Percentiles rank a stretch among this genome's conserved stretches.
These are phyloP conservation scores for Theonella swinhoei DNA, from an alignment of 37 sponge, comb jelly and placozoan species.

Conservation along the genomic window DNA sequence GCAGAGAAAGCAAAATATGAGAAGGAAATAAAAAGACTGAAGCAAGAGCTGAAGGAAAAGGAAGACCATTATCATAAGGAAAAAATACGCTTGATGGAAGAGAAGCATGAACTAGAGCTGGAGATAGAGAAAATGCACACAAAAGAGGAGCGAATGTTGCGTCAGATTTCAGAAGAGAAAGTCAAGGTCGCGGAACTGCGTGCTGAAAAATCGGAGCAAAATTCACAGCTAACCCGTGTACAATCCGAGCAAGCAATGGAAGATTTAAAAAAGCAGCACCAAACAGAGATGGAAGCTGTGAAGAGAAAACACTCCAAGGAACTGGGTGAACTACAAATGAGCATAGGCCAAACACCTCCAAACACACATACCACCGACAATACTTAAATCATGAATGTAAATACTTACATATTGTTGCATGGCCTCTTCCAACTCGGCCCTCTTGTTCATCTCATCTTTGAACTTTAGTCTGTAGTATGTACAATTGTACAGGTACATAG, in stretches of 20 bases:
- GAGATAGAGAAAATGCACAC: background rate
- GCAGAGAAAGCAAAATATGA: background rate
- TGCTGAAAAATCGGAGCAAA: background rate
- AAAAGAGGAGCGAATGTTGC: background rate
- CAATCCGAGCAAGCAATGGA: background rate
- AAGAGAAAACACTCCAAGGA: too few relatives aligned
- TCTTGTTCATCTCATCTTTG: conserved; percentile 44
- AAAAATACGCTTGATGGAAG: background rate
- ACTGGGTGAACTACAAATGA: too few relatives aligned
- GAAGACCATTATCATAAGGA: background rate
- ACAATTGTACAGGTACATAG: too few relatives aligned
- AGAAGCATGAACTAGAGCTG: background rate
- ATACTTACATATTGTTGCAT: conserved; percentile 62
- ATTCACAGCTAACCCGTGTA: too few relatives aligned
- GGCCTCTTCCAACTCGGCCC: conserved; percentile 42
- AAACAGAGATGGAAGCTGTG: too few relatives aligned
- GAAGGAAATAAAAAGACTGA: background rate
- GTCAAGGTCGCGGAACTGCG: background rate
- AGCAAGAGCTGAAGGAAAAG: background rate
- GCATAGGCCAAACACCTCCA: too few relatives aligned
- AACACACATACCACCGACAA: too few relatives aligned
- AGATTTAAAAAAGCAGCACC: background rate
- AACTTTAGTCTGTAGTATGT: background rate
- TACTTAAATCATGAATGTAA: too few relatives aligned
- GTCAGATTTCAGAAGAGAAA: background rate